Evolutionary conservation across 2,113 vertebrate species (phyloP).

Genomic region (Anhinga anhinga): DNA sequence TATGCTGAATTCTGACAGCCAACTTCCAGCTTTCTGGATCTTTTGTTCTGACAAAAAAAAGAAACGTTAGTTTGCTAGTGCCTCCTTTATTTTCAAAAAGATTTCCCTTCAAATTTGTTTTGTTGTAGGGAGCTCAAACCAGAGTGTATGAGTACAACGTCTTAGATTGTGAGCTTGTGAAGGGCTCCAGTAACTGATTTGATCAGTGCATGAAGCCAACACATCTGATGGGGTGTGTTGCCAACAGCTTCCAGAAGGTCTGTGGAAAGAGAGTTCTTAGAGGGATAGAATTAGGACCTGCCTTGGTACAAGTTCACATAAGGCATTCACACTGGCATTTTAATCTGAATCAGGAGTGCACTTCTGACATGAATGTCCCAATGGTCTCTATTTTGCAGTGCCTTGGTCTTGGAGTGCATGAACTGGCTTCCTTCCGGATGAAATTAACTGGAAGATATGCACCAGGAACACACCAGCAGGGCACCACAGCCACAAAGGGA

Average conservation of each 20-base stretch:
- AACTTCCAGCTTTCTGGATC: background rate
- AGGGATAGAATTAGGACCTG: background rate
- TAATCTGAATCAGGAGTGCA: background rate
- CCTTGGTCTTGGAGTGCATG: background rate
- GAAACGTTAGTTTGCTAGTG: background rate
- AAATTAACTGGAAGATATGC: background rate
- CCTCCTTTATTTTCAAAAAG: background rate
- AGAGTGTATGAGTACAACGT: background rate
- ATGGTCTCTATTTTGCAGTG: background rate
- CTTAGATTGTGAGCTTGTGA: background rate
- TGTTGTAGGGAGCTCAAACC: background rate
- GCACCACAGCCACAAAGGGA: background rate
- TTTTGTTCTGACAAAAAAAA: background rate
- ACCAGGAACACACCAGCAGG: background rate
- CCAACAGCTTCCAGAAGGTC: background rate
- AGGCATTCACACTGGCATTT: background rate
- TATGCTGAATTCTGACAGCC: background rate
- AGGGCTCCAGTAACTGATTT: background rate
- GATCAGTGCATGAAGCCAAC: background rate
- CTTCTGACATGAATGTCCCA: background rate
- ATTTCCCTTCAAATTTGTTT: background rate
- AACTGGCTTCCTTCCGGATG: background rate
- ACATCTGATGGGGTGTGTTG: background rate
- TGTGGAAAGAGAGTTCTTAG: background rate
- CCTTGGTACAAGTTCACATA: background rate